Percentiles rank a stretch among this genome's conserved stretches.
phyloP scores from a whole-genome alignment of 2,113 vertebrate genomes.

The Pangasianodon hypophthalmus region DNA sequence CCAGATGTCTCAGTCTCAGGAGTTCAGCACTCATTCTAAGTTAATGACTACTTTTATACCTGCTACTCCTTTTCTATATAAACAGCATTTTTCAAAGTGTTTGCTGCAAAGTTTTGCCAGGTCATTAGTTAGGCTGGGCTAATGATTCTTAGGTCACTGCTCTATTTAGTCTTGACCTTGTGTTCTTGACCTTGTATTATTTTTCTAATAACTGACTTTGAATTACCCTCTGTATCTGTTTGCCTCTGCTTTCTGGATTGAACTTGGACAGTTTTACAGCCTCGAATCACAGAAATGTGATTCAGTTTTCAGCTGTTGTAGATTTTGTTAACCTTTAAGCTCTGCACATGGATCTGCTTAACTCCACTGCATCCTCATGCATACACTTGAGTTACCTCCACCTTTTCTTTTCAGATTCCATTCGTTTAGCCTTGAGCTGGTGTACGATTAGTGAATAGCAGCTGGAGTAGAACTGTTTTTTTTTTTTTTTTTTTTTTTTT shows the following conservation, averaged over 20 bases:
- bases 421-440: slow-evolving; percentile 68
- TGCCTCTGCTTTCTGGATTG: neutral
- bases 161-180: neutral
- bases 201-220: neutral
- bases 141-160: neutral
- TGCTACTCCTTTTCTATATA: neutral
- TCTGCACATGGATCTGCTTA: neutral
- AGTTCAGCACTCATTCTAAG: neutral
- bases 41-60: neutral
- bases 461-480: slow-evolving; percentile 62
- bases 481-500: neutral
- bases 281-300: neutral
- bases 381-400: slow-evolving; percentile 42
- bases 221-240: neutral
- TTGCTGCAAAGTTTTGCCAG: neutral
- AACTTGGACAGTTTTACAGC: neutral
- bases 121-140: neutral
- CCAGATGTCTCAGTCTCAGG: neutral
- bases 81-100: neutral
- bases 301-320: neutral
- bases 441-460: slow-evolving; percentile 60
- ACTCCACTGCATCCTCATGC: neutral
- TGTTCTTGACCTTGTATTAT: neutral
- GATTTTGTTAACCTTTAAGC: slow-evolving; percentile 1
- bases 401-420: slow-evolving; percentile 58